Conservation (phyloP, 30 jellyfish, hydroid and myxozoan species). For the Morbakka virulenta region DNA sequence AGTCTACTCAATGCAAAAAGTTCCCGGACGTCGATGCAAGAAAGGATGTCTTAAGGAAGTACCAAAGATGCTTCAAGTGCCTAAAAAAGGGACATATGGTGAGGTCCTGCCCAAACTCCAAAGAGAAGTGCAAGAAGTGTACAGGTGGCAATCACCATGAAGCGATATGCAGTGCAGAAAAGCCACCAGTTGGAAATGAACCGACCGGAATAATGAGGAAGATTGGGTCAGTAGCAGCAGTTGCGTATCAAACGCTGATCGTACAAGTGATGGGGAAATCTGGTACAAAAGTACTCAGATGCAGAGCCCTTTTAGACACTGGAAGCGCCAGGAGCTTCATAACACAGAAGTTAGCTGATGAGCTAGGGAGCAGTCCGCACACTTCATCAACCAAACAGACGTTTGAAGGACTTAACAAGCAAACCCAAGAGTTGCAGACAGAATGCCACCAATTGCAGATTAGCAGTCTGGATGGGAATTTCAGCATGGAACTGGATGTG, state of each 20-base stretch:
- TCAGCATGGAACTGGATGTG: neutral
- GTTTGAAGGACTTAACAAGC: constrained; percentile 16
- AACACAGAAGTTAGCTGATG: constrained; percentile 9
- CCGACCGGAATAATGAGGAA: constrained; percentile 33
- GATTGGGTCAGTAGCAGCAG: constrained; percentile 18
- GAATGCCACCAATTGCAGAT: constrained; percentile 15
- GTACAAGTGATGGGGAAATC: neutral
- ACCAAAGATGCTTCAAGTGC: constrained; percentile 21
- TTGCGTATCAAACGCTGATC: constrained; percentile 23
- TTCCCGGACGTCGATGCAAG: neutral
- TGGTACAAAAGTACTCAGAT: neutral
- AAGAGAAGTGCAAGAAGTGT: constrained; percentile 8
- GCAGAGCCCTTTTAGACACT: constrained; percentile 41
- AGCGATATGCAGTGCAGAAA: constrained; percentile 7
- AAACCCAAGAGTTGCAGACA: constrained; percentile 18
- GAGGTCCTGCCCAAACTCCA: constrained; percentile 4
- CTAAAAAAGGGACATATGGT: constrained; percentile 14
- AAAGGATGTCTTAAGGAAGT: constrained; percentile 2
- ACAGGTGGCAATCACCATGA: constrained; percentile 5
- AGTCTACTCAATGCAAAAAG: constrained; percentile 20
- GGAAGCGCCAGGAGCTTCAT: constrained; percentile 49
- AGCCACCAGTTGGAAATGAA: neutral
- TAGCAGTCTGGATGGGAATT: constrained; percentile 16
- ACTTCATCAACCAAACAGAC: neutral
- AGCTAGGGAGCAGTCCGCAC: constrained; percentile 7